A percentile compares a stretch with the other conserved stretches of the same genome.
phyloP scores from a whole-genome alignment of 1,140 invertebrate genomes.

The Papilio xuthus region DNA sequence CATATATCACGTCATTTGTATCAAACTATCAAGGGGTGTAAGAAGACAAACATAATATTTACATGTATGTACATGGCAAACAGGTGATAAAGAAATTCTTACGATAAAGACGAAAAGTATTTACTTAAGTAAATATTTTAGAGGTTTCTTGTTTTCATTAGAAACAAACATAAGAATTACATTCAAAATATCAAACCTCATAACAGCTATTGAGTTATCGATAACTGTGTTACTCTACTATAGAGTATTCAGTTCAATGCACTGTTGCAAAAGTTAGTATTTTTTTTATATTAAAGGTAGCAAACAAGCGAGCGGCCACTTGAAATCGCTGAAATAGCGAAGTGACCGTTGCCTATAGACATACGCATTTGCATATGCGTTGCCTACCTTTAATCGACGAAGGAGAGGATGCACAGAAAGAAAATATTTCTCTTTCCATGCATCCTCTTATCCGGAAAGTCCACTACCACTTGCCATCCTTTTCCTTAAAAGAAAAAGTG shows the following conservation, averaged over 20 bases:
- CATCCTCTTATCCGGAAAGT: no score
- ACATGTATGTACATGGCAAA: neutral
- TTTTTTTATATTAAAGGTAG: no score
- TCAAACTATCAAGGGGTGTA: neutral
- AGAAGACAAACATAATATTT: constrained; percentile 2
- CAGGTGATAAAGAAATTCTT: neutral
- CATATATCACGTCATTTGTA: neutral
- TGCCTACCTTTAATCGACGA: no score
- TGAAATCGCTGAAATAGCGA: no score
- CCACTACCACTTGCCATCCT: no score
- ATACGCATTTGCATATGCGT: no score
- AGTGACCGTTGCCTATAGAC: no score
- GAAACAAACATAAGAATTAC: neutral
- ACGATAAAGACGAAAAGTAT: neutral
- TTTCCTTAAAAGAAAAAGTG: no score
- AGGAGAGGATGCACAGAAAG: no score
- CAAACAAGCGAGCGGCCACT: no score
- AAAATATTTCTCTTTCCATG: no score
- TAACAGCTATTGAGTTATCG: neutral
- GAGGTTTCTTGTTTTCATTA: neutral
- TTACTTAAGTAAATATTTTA: neutral
- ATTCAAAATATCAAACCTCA: neutral
- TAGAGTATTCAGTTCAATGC: neutral
- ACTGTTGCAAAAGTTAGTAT: neutral
- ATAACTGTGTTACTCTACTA: neutral